phyloP scores from a whole-genome alignment of 53 echinoderm and acorn worm genomes.

The Temnopleurus reevesii region DNA sequence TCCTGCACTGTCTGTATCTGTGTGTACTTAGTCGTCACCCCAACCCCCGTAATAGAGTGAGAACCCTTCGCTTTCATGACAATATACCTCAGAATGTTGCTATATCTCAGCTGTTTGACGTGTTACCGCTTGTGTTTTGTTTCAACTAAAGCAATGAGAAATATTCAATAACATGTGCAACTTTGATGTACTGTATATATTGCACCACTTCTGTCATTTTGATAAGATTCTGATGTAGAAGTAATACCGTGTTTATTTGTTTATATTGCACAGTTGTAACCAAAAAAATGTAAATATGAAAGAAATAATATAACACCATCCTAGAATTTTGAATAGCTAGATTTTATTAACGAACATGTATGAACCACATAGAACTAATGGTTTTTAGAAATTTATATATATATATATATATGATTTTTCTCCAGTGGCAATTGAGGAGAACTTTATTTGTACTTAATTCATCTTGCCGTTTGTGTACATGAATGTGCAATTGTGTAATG shows the following conservation, averaged over 20 bases:
- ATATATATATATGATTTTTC: background rate
- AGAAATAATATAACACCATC: background rate
- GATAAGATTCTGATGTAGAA: too few species aligned
- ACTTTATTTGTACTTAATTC: background rate
- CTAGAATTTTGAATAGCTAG: background rate
- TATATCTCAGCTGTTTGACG: background rate
- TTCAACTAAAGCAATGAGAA: background rate
- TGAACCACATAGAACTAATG: background rate
- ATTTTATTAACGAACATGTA: background rate
- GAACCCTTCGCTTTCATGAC: slow-evolving; percentile 9
- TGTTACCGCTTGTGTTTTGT: background rate
- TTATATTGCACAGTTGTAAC: background rate
- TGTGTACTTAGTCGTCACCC: background rate
- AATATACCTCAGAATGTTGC: slow-evolving; percentile 11
- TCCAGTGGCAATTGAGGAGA: background rate
- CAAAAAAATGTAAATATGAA: background rate
- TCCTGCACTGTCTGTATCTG: background rate
- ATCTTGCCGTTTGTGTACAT: slow-evolving; percentile 2
- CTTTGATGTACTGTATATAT: slow-evolving; percentile 28
- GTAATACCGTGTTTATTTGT: too few species aligned
- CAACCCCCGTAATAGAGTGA: background rate
- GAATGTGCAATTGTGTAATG: slow-evolving; percentile 3
- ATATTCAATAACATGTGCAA: background rate
- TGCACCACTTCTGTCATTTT: slow-evolving; percentile 3
- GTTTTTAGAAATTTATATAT: too few species aligned